Evolutionary conservation across 37 sponge, comb jelly and placozoan species (phyloP), one percentile per base, ranked within the genome.

Genomic region (Tethya wilhelma): DNA sequence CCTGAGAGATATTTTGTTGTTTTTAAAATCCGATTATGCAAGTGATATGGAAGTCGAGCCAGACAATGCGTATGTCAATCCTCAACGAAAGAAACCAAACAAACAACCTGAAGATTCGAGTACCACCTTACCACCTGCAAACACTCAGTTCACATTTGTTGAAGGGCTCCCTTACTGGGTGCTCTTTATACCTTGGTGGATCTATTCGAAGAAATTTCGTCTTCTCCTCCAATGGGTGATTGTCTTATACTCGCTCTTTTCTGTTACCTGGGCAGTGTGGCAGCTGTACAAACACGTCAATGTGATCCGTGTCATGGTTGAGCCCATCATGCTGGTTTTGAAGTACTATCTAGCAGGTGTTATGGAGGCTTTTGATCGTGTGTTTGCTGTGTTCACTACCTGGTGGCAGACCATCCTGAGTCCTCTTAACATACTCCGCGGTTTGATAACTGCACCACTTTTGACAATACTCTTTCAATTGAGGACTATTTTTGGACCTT

Each of bases 261-360:
- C 86, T 25, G 82, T 92, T 2, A 19, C 86, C 25, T 92, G 93
- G 93, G 96, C 96, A 14, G 44, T 80, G n/a, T 95, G 96, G 96
- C 96, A 95, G 70, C 86, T 95, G 3, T 92, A 95, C 44, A 59
- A 90, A 22, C 89, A 95, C 49, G 90, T 95, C 0, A 20, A 91
- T 44, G 38, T 95, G 57, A 95, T 95, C 20, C 87, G 83, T 8
- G 69, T 56, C 0, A 67, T 73, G 4, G 36, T 95, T 14, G 68
- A 82, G 43, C 96, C 96, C 20, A 36, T 89, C 12, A 79, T 92
- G 6, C 60, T 22, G 14, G 36, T 59, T 23, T 40, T 90, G 22
- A 84, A 76, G 62, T 2, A 25, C 14, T 73, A 93, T 55, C 38
- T 93, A 7, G 62, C 84, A 8, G 46, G 65, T 28, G 63, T 85